Evolutionary conservation across 1,140 invertebrate genomes (phyloP).

Genomic region (Drosophila serrata): DNA sequence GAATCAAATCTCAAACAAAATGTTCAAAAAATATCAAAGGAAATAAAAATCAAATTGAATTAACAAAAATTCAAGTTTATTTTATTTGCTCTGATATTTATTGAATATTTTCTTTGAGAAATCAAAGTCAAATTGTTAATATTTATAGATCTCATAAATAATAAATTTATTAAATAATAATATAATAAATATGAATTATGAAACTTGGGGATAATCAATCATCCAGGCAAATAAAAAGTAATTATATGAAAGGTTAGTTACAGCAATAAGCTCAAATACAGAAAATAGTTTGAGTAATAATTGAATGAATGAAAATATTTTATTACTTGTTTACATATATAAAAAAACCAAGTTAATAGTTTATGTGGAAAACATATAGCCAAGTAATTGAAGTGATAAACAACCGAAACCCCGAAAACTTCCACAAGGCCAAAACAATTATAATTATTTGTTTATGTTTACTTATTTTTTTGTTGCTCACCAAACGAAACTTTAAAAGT

Average conservation of each 20-base stretch:
- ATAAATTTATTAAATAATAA: no score
- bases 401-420: neutral
- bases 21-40: neutral
- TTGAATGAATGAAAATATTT: neutral
- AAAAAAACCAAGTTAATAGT: neutral
- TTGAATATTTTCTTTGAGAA: no score
- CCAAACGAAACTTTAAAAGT: neutral
- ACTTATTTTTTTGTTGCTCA: neutral
- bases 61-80: neutral
- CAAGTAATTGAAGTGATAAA: neutral
- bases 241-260: neutral
- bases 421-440: neutral
- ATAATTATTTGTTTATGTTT: slow-evolving; percentile 8
- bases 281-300: neutral
- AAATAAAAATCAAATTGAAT: slow-evolving; percentile 3
- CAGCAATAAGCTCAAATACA: neutral
- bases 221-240: no score
- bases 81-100: neutral
- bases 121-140: neutral
- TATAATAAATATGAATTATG: no score
- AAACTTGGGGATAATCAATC: no score
- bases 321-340: no score
- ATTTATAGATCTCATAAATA: no score
- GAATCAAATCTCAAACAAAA: neutral
- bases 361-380: neutral